These are phyloP conservation scores for Portunus trituberculatus DNA, from an alignment of 1,140 invertebrate species.

Conservation along the genomic window DNA sequence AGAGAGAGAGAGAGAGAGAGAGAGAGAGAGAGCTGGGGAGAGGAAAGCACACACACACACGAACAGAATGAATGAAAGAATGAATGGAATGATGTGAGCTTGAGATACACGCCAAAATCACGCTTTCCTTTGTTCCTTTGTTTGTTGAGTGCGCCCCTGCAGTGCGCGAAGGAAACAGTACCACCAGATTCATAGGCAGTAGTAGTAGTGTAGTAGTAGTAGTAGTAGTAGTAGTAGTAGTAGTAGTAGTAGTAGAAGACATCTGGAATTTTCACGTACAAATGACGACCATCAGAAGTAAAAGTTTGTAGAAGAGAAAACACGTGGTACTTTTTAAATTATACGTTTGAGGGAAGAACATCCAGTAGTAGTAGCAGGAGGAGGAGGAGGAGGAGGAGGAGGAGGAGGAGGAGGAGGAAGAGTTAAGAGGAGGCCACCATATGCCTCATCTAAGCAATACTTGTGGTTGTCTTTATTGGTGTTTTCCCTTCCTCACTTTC, in stretches of 20 bases:
- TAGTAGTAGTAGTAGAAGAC: no score
- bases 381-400: no score
- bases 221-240: no score
- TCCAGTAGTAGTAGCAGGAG: no score
- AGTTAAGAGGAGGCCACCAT: background rate
- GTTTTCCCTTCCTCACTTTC: background rate
- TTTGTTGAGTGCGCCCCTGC: background rate
- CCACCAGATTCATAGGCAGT: no score
- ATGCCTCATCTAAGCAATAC: background rate
- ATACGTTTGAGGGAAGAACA: background rate
- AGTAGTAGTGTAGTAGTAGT: no score
- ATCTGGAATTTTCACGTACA: background rate
- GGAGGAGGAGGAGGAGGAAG: no score
- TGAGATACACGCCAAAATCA: background rate
- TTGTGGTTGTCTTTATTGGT: background rate
- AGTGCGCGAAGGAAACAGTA: no score
- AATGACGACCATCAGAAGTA: background rate
- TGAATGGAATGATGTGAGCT: no score
- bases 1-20: background rate
- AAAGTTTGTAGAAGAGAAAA: background rate
- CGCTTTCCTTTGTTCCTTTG: background rate
- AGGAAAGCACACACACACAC: no score
- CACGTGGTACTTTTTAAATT: background rate
- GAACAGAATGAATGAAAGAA: no score
- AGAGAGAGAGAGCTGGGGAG: background rate